Conservation (phyloP, 2,797 vertebrate genomes). For the Pangasius djambal region DNA sequence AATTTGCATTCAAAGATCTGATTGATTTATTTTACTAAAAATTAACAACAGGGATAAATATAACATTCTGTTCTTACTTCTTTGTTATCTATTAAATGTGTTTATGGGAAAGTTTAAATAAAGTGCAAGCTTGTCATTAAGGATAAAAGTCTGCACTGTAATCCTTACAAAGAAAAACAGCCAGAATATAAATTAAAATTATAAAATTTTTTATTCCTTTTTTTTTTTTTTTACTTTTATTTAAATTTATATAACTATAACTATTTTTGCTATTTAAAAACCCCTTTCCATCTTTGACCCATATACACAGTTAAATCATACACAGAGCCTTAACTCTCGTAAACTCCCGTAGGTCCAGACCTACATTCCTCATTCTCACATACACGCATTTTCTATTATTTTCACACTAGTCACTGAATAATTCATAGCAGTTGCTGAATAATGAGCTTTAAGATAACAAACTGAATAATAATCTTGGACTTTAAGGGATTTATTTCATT, state of each 20-base stretch:
- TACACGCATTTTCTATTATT: background rate
- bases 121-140: background rate
- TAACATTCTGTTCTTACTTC: background rate
- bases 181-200: background rate
- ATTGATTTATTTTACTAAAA: background rate
- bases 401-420: background rate
- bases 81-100: background rate
- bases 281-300: background rate
- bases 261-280: background rate
- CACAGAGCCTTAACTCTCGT: background rate
- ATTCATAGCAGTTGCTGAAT: background rate
- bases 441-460: background rate
- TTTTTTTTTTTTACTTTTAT: background rate
- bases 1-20: background rate
- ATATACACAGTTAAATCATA: background rate
- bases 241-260: background rate
- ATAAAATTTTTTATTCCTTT: too few species aligned
- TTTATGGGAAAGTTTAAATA: background rate
- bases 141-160: background rate
- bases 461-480: background rate
- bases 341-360: background rate
- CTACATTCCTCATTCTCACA: conserved; percentile 2
- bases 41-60: background rate
- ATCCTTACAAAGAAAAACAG: background rate
- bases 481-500: background rate